Evolutionary conservation across 23 tunicate species (phyloP), one percentile per base, ranked within the genome.

Genomic region (Botrylloides violaceus): DNA sequence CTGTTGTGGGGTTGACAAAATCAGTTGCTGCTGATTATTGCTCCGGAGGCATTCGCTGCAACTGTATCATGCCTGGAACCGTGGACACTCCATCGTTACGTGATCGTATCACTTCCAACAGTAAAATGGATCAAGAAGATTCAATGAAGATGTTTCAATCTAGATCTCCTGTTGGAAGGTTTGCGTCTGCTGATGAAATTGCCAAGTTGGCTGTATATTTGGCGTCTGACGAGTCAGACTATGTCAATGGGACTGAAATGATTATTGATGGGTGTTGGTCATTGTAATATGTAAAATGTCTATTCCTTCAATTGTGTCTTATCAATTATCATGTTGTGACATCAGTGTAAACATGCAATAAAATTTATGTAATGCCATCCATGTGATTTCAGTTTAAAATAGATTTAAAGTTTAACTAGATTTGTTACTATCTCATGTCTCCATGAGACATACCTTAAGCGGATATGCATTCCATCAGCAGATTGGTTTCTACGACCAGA

Each of bases 221-320:
- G 15, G 99, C 99, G 2, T 71, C 92, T 49, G 99, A 95, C 70
- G 91, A 95, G 75, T 77, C 95, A 34, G 66, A 50, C 21, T 87
- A 32, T 62, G 83, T 84, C 30, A 88, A 88, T 74, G 99, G 99
- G n/a, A 80, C 92, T 30, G 99, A 95, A 62, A 80, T 90, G 77
- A 79, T 95, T 22, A 95, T 95, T 60, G 99, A 95, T 36, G 99
- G 99, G 2, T 95, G 92, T 20, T 95, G 99, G 99, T 90, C 97
- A 9, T 48, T 83, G 32, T 68, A 68, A 56, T 19, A 20, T 25
- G 30, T 18, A 60, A 23, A n/a, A n/a, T n/a, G n/a, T n/a, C n/a
- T n/a, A n/a, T n/a, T n/a, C n/a, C n/a, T n/a, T n/a, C n/a, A n/a
- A n/a, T n/a, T n/a, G n/a, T n/a, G n/a, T n/a, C n/a, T n/a, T n/a